Evolutionary conservation across 2,888 invertebrate genomes (phyloP).

Genomic region (Rhimphoctona megacephalus): DNA sequence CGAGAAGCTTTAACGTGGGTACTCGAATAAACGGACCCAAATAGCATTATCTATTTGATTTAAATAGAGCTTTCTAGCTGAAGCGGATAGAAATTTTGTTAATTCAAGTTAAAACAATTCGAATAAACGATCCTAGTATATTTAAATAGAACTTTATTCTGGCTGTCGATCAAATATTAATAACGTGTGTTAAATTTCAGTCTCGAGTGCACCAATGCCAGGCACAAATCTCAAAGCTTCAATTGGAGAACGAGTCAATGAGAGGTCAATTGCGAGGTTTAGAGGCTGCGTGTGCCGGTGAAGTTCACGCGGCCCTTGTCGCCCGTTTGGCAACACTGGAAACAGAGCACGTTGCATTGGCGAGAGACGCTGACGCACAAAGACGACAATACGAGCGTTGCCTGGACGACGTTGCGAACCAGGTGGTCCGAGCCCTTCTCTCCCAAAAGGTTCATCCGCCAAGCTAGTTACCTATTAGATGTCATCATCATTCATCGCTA

Average conservation of each 20-base stretch:
- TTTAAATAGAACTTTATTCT: too few species aligned
- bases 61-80: too few species aligned
- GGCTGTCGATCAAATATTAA: slow-evolving; percentile 20
- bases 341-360: slow-evolving; percentile 88
- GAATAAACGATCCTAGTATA: too few species aligned
- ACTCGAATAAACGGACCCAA: too few species aligned
- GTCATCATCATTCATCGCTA: neutral
- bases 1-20: too few species aligned
- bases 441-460: slow-evolving; percentile 90
- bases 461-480: slow-evolving; percentile 61
- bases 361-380: slow-evolving; percentile 88
- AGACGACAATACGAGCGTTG: slow-evolving; percentile 92
- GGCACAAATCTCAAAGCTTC: slow-evolving; percentile 88
- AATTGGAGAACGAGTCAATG: slow-evolving; percentile 89
- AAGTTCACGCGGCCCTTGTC: slow-evolving; percentile 85
- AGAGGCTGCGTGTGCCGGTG: slow-evolving; percentile 82
- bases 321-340: slow-evolving; percentile 87
- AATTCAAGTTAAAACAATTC: too few species aligned
- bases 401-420: slow-evolving; percentile 93
- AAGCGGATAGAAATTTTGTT: too few species aligned
- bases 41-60: too few species aligned
- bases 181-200: slow-evolving; percentile 78
- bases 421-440: slow-evolving; percentile 92
- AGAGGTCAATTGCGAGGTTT: slow-evolving; percentile 83
- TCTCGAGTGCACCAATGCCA: slow-evolving; percentile 91